These are phyloP conservation scores for Patella ulyssiponensis DNA, from an alignment of 2,888 invertebrate species.

Conservation along the genomic window DNA sequence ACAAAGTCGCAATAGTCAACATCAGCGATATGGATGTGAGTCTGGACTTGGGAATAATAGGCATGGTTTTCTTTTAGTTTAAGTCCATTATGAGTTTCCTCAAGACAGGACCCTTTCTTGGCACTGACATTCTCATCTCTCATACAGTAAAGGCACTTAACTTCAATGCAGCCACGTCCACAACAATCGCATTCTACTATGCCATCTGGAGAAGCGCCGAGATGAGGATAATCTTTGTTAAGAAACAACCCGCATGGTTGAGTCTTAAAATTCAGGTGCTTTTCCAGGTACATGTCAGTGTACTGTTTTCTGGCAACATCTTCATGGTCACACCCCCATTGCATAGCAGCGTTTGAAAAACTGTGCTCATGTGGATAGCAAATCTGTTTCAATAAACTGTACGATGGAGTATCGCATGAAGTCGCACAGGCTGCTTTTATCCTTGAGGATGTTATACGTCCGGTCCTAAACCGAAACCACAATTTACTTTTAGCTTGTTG, in stretches of 20 bases:
- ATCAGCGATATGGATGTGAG: background rate
- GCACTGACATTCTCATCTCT: conserved; percentile 16
- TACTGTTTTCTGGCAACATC: background rate
- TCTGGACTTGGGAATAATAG: conserved; percentile 9
- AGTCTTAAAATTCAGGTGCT: background rate
- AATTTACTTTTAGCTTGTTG: conserved; percentile 22
- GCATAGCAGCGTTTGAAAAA: conserved; percentile 15
- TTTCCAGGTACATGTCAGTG: background rate
- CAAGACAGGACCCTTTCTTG: conserved; percentile 19
- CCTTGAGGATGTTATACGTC: conserved; percentile 21
- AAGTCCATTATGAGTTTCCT: background rate
- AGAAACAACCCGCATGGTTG: conserved; percentile 17
- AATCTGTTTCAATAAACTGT: background rate
- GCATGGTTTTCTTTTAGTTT: background rate
- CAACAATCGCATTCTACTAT: conserved; percentile 34
- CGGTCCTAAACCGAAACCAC: conserved; percentile 26
- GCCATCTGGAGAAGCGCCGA: conserved; percentile 31
- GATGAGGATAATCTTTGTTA: conserved; percentile 13
- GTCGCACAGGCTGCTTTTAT: background rate
- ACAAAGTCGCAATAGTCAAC: conserved; percentile 3
- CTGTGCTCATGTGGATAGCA: conserved; percentile 10
- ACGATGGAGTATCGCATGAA: conserved; percentile 10
- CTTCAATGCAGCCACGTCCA: conserved; percentile 25
- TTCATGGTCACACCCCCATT: conserved; percentile 21
- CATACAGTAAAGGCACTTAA: conserved; percentile 20